Base-by-base conservation (phyloP, 2,797 vertebrate species). In the Gila robusta region DNA sequence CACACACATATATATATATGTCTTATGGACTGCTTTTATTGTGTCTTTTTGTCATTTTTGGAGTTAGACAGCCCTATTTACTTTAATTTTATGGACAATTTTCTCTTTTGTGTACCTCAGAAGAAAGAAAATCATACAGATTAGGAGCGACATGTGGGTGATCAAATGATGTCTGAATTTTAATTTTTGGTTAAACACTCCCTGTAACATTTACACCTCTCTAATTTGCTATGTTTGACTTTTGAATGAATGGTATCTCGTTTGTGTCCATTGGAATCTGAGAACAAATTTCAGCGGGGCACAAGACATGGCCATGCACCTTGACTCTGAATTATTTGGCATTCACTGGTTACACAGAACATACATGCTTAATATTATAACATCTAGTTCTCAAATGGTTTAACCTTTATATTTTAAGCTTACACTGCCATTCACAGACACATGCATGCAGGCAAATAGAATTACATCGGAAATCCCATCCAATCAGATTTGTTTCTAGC, bases 171-270 rank as follows among this genome's bases (percentile, higher is more conserved):
- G 54, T 62, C 69, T 11, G 21, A 73, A 39, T 76, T 39, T 49
- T 47, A 8, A 64, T 64, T 62, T 26, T 67, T 26, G 72, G 28
- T 26, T 77, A 35, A 67, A 39, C 41, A 9, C 9, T 52, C 26
- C 10, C 94, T 95, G 94, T 94, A 94, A 95, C 94, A 96, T 96
- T 95, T 95, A 95, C 95, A 92, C 94, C 93, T 93, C 84, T 91
- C 94, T 95, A 95, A 96, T 95, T 93, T 94, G 93, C 90, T 94
- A 93, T 94, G 95, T 95, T 95, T 94, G 93, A 93, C 89, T 93
- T 94, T 92, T 91, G 94, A 93, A 93, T 92, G 89, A 93, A 94
- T 93, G 92, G 35, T 71, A 81, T 78, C 59, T 79, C 77, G 71
- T 84, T 76, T 84, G 82, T 82, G 74, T 76, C 37, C 49, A 52